Evolutionary conservation across 1,140 invertebrate genomes (phyloP), one percentile per base, ranked within the genome.

Genomic region (Sarcophaga bullata): DNA sequence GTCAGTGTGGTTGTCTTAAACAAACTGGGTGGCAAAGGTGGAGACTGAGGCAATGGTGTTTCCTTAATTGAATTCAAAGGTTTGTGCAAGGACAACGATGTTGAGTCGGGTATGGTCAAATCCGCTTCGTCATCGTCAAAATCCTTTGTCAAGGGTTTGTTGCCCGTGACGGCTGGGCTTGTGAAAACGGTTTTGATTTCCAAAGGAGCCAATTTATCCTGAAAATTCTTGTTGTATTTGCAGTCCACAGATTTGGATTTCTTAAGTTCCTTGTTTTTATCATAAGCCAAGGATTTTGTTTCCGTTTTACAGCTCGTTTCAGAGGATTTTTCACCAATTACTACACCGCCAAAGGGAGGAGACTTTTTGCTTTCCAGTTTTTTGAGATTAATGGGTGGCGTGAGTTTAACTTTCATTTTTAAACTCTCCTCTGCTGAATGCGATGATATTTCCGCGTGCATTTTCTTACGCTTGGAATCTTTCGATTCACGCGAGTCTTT

Each of bases 371-470:
- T 83, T 8, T 90, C 89, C 37, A 86, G 62, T 76, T 89, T 90
- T 75, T 87, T 87, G 72, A 81, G 76, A 78, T 80, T 84, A n/a
- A 86, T 83, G 6, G 85, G 80, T 0, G 85, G 68, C n/a, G 88
- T 90, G 3, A 90, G 88, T 73, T 90, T 90, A 80, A 90, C 86
- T 54, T 90, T 90, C 88, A 90, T 89, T 73, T 90, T 90, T 6
- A 85, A 80, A 54, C 84, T 84, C n/a, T 85, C 84, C 8, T 89
- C 89, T 7, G 86, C 89, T 8, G 86, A 86, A 10, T 88, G 87
- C 25, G 89, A 90, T 19, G 86, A 86, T 76, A 90, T 90, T 47
- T 90, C 88, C 0, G 88, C 89, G 73, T 90, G 89, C 52, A 90
- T 82, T 62, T 88, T 89, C 81, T 88, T 86, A 0, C 87, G 84